Evolutionary conservation across 2,113 vertebrate species (phyloP).

Genomic region (Lipotes vexillifer): DNA sequence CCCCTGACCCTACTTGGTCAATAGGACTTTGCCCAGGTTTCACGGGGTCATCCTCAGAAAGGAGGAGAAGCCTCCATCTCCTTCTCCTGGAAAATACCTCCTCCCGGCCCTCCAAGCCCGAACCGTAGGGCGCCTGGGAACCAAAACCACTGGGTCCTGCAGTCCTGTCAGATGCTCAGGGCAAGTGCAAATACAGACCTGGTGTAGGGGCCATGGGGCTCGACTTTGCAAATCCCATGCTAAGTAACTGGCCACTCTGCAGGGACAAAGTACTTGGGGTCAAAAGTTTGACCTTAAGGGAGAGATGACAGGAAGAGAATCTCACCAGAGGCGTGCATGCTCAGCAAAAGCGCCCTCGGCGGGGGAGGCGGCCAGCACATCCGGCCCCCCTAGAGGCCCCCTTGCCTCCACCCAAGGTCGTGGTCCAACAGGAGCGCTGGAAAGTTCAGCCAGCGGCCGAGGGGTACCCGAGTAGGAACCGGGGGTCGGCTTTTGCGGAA

Average conservation of each 20-base stretch:
- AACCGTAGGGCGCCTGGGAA: neutral
- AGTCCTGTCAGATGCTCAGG: too few species aligned
- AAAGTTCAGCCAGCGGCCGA: constrained; percentile 39
- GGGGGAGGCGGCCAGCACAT: neutral
- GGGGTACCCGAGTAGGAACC: neutral
- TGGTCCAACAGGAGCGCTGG: neutral
- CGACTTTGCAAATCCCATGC: neutral
- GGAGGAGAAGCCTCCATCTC: neutral
- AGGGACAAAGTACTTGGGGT: neutral
- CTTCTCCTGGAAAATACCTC: neutral
- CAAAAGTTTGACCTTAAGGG: constrained; percentile 34
- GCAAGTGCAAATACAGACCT: neutral
- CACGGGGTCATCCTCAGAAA: neutral
- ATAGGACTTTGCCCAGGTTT: neutral
- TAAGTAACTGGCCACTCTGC: neutral
- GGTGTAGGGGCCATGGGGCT: neutral
- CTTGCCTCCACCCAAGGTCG: constrained; percentile 2
- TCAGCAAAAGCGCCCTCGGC: neutral
- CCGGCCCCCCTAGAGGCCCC: neutral
- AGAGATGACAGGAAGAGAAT: neutral
- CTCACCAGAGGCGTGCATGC: neutral
- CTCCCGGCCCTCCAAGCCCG: neutral
- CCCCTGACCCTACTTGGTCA: neutral
- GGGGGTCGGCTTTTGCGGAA: neutral
- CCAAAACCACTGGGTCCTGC: neutral